Evolutionary conservation across 2,797 vertebrate genomes (phyloP).

Genomic region (Aeoliscus strigatus): DNA sequence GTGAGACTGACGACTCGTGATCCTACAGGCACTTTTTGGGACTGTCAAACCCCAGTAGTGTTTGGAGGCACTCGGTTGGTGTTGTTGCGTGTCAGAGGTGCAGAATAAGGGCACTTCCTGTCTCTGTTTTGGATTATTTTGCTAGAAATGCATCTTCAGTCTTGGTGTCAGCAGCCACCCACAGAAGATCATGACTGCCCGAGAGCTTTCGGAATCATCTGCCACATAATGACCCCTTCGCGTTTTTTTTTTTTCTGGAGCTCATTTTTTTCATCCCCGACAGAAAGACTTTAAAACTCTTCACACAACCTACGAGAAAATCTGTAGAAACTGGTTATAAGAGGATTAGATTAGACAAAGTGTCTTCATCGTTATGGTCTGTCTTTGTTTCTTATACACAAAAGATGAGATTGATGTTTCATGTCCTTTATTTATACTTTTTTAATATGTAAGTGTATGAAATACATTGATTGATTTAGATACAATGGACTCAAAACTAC

Average conservation of each 20-base stretch:
- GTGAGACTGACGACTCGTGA: constrained; percentile 58
- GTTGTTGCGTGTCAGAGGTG: constrained; percentile 6
- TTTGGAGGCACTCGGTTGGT: constrained; percentile 11
- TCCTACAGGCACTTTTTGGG: neutral
- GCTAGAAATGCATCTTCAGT: constrained; percentile 32
- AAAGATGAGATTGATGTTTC: too few relatives aligned
- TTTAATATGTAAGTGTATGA: neutral
- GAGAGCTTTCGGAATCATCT: constrained; percentile 32
- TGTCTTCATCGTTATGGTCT: too few relatives aligned
- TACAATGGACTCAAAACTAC: too few relatives aligned
- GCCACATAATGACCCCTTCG: constrained; percentile 9
- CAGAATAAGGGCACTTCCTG: constrained; percentile 21
- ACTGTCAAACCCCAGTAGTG: constrained; percentile 2
- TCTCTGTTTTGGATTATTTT: constrained; percentile 13
- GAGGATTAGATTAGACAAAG: neutral
- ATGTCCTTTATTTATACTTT: too few relatives aligned
- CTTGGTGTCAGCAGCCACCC: constrained; percentile 32
- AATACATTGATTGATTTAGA: too few relatives aligned
- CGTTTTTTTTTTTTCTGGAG: constrained; percentile 19
- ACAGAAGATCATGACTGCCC: constrained; percentile 39
- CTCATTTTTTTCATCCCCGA: constrained; percentile 9
- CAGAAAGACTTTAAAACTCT: neutral
- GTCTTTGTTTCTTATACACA: too few relatives aligned
- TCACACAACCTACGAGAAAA: neutral
- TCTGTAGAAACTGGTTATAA: too few relatives aligned